Base-by-base conservation (phyloP, 2,888 invertebrate species). In the Tinea trinotella region DNA sequence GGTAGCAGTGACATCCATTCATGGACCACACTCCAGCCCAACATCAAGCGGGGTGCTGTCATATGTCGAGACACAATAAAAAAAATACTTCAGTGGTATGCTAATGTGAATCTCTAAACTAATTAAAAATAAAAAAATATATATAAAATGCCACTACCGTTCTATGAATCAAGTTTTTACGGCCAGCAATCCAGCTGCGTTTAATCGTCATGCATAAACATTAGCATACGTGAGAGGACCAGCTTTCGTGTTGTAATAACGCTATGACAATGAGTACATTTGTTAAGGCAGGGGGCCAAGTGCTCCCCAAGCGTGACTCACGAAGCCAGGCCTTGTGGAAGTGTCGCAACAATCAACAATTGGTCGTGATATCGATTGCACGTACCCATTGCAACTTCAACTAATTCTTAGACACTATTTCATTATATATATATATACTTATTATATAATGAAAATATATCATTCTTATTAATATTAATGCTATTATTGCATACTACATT, bases 301-400 rank as follows among this genome's bases (percentile, higher is more conserved):
- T 50, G 50, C 24, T 50, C 50, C 50, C 50, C 50, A 24, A 10
- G 24, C 50, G 50, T 50, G 50, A 50, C 13, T 50, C 50, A 50
- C 50, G 50, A 50, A 5, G 50, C 18, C 24, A 18, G 15, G 24
- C 22, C 24, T 17, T 18, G 48, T 50, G 18, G 19, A 48, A 19
- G 48, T 48, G 48, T 48, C 24, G 50, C 12, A 50, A 50, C 12
- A 12, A 7, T 22, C 17, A 50, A 12, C 50, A 24, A 50, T 50
- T 24, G 24, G 18, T 50, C 18, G 46, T 46, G 46, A 17, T 46
- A 46, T 46, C 46, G 46, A 46, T 46, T 46, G 46, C 46, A 46
- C 19, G 46, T 15, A 46, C 17, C 17, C 10, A 46, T 18, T 46
- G 46, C 18, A 1, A 10, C 10, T 7, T 19, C 3, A 46, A 46